Percentiles rank a stretch among this genome's conserved stretches.
These are phyloP conservation scores for Brachionichthys hirsutus DNA, from an alignment of 2,113 vertebrate species.

Conservation along the genomic window DNA sequence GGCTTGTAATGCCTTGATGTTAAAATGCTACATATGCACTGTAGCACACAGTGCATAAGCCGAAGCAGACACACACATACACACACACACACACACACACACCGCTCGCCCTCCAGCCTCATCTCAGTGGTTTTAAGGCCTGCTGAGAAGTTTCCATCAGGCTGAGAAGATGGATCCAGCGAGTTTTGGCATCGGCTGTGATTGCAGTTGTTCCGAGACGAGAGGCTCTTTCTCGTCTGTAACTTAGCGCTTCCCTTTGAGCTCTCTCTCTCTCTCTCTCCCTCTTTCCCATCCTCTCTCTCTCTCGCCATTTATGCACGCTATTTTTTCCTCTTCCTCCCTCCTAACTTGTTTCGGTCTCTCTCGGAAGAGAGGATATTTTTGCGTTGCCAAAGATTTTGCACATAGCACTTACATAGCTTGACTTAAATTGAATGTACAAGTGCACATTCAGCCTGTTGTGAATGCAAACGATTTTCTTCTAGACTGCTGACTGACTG, in stretches of 20 bases:
- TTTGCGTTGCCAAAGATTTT: slow-evolving; percentile 54
- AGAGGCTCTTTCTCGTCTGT: slow-evolving; percentile 58
- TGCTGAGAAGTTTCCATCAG: slow-evolving; percentile 63
- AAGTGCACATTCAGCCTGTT: slow-evolving; percentile 56
- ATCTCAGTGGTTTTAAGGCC: slow-evolving; percentile 41
- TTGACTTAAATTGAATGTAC: slow-evolving; percentile 55
- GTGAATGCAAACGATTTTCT: slow-evolving; percentile 39
- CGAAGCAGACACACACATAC: not conserved
- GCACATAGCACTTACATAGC: slow-evolving; percentile 54
- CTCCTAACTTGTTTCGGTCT: slow-evolving; percentile 28
- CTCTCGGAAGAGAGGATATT: slow-evolving; percentile 47
- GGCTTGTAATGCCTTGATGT: slow-evolving; percentile 7
- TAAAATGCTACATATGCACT: slow-evolving; percentile 2
- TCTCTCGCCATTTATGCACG: slow-evolving; percentile 20
- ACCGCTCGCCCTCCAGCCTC: slow-evolving; percentile 30
- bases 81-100: not conserved
- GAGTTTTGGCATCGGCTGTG: slow-evolving; percentile 58
- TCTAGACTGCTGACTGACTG: slow-evolving; percentile 4
- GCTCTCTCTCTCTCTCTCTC: slow-evolving; percentile 27
- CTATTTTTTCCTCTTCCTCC: not conserved
- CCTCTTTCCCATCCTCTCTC: slow-evolving; percentile 13
- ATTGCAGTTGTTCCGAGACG: slow-evolving; percentile 65
- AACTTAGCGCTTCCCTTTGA: slow-evolving; percentile 44
- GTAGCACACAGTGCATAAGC: not conserved
- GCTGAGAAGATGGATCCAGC: slow-evolving; percentile 45